These are phyloP conservation scores for Pampusana beccarii DNA, from an alignment of 2,113 vertebrate species.

Conservation along the genomic window DNA sequence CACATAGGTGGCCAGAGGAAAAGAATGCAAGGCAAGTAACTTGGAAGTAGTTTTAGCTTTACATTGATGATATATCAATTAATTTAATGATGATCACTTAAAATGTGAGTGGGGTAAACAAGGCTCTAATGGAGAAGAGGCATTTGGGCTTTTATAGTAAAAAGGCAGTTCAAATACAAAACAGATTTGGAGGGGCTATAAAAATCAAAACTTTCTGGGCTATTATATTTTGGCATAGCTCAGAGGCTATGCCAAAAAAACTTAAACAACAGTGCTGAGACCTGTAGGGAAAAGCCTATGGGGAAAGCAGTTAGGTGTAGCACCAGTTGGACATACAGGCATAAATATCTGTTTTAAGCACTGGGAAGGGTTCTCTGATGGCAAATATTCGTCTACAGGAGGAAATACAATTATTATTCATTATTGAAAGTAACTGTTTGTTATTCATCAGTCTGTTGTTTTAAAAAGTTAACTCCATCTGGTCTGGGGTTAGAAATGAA, in stretches of 20 bases:
- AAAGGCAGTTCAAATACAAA: not conserved
- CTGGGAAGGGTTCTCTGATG: not conserved
- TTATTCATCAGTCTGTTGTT: not conserved
- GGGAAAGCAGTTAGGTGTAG: not conserved
- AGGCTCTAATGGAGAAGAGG: not conserved
- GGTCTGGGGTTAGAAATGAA: not conserved
- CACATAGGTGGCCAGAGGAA: not conserved
- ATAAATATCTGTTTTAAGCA: not conserved
- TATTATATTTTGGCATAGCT: not conserved
- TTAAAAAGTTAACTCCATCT: not conserved
- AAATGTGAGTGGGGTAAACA: not conserved
- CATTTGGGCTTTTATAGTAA: not conserved
- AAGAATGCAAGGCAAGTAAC: not conserved
- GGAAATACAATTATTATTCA: not conserved
- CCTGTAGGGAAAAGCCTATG: not conserved
- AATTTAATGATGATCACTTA: not conserved
- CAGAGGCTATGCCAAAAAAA: no score
- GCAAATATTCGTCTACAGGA: not conserved
- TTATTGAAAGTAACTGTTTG: not conserved
- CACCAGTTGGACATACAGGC: no score
- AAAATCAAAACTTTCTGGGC: not conserved
- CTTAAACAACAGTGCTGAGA: not conserved
- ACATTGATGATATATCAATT: not conserved
- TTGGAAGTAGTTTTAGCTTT: not conserved
- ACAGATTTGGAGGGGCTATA: not conserved